Base-by-base conservation (phyloP, 2,888 invertebrate genomes). In the Plagodis dolabraria region DNA sequence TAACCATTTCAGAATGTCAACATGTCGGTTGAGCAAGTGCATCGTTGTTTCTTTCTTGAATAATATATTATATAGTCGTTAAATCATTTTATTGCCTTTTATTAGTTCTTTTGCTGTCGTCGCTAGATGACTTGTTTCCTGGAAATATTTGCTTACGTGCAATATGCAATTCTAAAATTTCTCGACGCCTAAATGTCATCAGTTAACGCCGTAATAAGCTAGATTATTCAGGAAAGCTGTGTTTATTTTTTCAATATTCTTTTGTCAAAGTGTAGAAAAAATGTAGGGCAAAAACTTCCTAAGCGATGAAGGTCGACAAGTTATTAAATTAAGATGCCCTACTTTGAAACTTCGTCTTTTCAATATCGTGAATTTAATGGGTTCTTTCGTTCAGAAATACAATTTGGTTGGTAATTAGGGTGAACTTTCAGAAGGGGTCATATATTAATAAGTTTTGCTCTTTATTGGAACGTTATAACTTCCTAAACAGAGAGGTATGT, bases 301-400 rank as follows among this genome's bases (percentile, higher is more conserved):
- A 40, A 48, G 43, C 7, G 46, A 40, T 22, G 7, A 57, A 57
- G 38, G 52, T 12, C 34, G 9, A 11, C n/a, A 49, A 47, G 34
- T 53, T 49, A 52, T 49, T 49, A 52, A 56, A 53, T 56, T 34
- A 56, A 53, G 47, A 33, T 61, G 56, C 12, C 49, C 60, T 42
- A 61, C 60, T 61, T 61, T 53, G 5, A 6, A 53, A 49, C 49
- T 57, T 48, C 50, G 51, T 47, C 42, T 11, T 40, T 52, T 56
- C 48, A 49, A 53, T 49, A 35, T 45, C 45, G 38, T 51, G 33
- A 9, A 33, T 40, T 43, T 11, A 54, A 45, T 60, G 42, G 40
- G n/a, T 51, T 48, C 49, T 49, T 38, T 42, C 42, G 34, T 48
- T 36, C 8, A 44, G 43, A 43, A 33, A 53, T 52, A 46, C 11